Percentiles rank a stretch among this genome's conserved stretches.
These are phyloP conservation scores for Myotis pilosus DNA, from an alignment of 2,797 vertebrate genomes.

Conservation along the genomic window DNA sequence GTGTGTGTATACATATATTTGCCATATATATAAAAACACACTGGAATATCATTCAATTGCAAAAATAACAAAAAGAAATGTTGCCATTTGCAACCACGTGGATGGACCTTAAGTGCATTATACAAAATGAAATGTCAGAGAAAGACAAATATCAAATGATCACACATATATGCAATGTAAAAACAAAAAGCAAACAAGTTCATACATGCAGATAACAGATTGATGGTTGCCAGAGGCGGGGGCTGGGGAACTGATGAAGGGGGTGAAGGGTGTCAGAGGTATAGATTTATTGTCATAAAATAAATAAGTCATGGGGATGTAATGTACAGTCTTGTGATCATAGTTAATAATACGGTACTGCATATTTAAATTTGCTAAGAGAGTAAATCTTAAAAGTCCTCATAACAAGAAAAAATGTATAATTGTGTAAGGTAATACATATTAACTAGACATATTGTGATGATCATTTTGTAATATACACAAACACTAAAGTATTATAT, in stretches of 20 bases:
- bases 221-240: background rate
- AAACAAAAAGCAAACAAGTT: background rate
- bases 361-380: background rate
- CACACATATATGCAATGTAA: background rate
- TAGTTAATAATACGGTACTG: background rate
- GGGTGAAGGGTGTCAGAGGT: background rate
- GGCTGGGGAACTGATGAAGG: background rate
- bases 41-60: background rate
- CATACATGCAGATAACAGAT: background rate
- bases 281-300: background rate
- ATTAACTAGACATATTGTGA: background rate
- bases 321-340: background rate
- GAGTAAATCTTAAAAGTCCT: background rate
- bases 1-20: too few relatives aligned
- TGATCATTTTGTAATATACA: background rate
- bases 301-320: background rate
- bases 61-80: background rate
- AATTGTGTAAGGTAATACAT: background rate
- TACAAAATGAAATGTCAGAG: background rate
- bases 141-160: background rate
- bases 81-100: background rate
- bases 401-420: background rate
- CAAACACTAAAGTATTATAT: background rate
- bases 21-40: background rate
- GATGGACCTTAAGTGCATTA: background rate